Conservation (phyloP, 2,797 vertebrate genomes). For the Odontamblyopus lacepedii region DNA sequence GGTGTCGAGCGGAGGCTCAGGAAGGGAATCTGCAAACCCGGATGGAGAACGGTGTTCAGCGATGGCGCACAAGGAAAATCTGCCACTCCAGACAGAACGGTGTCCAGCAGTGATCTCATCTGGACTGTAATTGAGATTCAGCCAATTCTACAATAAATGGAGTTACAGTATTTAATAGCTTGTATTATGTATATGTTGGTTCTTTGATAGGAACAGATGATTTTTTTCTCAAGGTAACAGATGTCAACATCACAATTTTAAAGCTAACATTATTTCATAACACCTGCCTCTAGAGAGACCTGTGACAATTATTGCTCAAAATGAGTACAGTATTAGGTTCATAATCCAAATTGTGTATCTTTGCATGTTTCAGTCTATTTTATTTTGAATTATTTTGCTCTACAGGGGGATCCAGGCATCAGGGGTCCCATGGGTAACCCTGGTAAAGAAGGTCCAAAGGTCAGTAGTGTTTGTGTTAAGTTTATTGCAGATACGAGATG, state of each 20-base stretch:
- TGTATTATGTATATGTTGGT: background rate
- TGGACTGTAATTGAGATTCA: background rate
- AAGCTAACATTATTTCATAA: background rate
- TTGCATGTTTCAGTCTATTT: background rate
- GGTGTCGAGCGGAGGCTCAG: no score
- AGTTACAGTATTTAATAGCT: background rate
- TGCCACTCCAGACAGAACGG: no score
- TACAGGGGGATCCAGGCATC: conserved; percentile 87
- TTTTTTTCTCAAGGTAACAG: background rate
- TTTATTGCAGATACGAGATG: background rate
- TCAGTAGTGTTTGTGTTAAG: conserved; percentile 53
- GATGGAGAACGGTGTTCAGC: no score
- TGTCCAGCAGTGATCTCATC: no score
- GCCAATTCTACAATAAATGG: background rate
- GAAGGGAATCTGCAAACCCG: no score
- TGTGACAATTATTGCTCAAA: background rate
- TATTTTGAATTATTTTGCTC: background rate
- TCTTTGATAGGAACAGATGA: background rate
- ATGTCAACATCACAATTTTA: background rate
- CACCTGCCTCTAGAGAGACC: background rate
- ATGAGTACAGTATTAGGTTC: no score
- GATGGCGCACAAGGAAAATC: no score
- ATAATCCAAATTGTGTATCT: background rate
- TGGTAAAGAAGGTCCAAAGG: conserved; percentile 96
- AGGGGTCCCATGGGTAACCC: conserved; percentile 91